Conservation (phyloP, 2,113 vertebrate species). For the Periophthalmus modestus region DNA sequence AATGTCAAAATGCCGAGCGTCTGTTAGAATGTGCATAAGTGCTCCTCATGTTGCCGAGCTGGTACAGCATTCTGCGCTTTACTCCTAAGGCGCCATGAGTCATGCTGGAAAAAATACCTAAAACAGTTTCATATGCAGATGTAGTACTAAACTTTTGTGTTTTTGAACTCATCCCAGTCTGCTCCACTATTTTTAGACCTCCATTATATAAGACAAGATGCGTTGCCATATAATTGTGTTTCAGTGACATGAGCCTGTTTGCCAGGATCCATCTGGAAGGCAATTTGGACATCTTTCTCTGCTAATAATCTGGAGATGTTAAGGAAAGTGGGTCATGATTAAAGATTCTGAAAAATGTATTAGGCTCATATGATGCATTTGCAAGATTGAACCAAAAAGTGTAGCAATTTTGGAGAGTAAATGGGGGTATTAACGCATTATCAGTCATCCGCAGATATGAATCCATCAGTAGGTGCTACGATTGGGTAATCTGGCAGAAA, state of each 20-base stretch:
- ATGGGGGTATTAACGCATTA: not conserved
- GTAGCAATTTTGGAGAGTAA: not conserved
- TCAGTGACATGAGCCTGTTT: conserved; percentile 29
- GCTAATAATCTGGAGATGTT: not conserved
- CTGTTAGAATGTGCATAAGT: conserved; percentile 5
- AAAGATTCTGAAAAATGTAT: not conserved
- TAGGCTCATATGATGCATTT: not conserved
- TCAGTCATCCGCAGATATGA: not conserved
- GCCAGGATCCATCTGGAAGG: conserved; percentile 29
- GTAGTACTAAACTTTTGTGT: conserved; percentile 32
- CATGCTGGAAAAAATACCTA: conserved; percentile 51
- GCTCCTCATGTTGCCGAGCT: conserved; percentile 26
- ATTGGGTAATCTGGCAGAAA: not conserved
- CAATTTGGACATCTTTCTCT: conserved; percentile 12
- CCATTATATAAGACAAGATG: conserved; percentile 51
- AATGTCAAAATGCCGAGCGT: conserved; percentile 9
- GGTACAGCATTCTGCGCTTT: conserved; percentile 26
- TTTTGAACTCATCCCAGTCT: conserved; percentile 30
- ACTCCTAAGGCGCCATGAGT: conserved; percentile 49
- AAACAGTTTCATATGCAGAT: conserved; percentile 43
- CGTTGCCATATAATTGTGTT: conserved; percentile 34
- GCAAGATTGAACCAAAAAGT: not conserved
- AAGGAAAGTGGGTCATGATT: not conserved
- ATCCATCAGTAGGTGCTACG: not conserved
- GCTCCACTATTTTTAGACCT: conserved; percentile 45